Percentiles rank a stretch among this genome's conserved stretches.
These are phyloP conservation scores for Caradrina kadenii DNA, from an alignment of 2,888 invertebrate genomes.

Conservation along the genomic window DNA sequence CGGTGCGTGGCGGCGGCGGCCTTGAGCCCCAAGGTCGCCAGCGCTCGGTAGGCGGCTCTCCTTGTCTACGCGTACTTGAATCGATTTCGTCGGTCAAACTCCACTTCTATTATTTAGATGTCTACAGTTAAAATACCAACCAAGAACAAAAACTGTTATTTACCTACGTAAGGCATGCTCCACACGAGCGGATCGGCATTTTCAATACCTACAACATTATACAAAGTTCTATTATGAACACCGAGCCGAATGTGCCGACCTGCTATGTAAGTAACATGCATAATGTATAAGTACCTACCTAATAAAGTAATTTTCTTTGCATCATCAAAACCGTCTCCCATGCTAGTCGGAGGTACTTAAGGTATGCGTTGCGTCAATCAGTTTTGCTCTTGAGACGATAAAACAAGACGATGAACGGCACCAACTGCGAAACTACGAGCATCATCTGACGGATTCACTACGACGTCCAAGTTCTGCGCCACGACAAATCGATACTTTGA, in stretches of 20 bases:
- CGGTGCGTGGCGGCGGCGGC: constrained; percentile 19
- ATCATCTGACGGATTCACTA: too few species aligned
- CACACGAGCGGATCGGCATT: background rate
- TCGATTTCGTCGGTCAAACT: constrained; percentile 32
- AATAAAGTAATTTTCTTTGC: too few species aligned
- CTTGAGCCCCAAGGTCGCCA: constrained; percentile 53
- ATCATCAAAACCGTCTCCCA: background rate
- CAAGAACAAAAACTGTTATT: background rate
- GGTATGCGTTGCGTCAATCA: background rate
- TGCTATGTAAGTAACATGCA: too few species aligned
- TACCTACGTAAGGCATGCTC: background rate
- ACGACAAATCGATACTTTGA: constrained; percentile 6
- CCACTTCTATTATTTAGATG: background rate
- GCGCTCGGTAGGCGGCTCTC: constrained; percentile 28
- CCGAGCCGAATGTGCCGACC: too few species aligned
- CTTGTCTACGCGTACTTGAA: constrained; percentile 25
- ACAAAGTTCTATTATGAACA: too few species aligned
- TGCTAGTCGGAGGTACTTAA: too few species aligned
- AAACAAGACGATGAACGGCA: background rate
- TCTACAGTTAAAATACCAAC: background rate
- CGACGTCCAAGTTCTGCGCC: constrained; percentile 18
- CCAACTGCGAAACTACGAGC: background rate
- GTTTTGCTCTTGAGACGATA: background rate
- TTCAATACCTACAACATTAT: too few species aligned
- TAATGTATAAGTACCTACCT: too few species aligned